A percentile compares a stretch with the other conserved stretches of the same genome.
Conservation (phyloP, 1,140 invertebrate genomes). For the Drosophila pseudoananassae region DNA sequence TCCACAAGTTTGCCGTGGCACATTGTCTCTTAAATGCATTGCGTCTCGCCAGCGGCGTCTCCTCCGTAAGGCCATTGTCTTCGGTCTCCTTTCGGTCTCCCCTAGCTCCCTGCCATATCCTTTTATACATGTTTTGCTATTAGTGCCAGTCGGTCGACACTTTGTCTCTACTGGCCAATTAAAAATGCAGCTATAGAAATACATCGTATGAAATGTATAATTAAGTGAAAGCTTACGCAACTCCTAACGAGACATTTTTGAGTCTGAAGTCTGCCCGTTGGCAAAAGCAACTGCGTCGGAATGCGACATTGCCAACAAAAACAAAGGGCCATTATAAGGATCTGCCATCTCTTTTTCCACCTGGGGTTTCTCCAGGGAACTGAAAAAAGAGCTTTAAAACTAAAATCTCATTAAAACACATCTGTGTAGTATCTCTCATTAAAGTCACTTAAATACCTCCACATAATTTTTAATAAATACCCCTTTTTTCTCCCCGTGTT, state of each 20-base stretch:
- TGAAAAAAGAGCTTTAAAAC: not conserved
- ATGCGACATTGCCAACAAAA: slow-evolving; percentile 52
- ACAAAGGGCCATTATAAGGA: slow-evolving; percentile 26
- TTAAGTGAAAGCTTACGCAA: slow-evolving; percentile 66
- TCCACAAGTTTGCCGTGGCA: slow-evolving; percentile 28
- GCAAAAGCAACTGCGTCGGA: slow-evolving; percentile 64
- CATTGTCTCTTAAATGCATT: slow-evolving; percentile 66
- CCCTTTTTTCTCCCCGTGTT: slow-evolving; percentile 11
- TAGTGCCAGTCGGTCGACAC: slow-evolving; percentile 47
- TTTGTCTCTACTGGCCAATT: slow-evolving; percentile 54
- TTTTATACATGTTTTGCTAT: slow-evolving; percentile 31
- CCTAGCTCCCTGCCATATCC: slow-evolving; percentile 3
- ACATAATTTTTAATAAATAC: not conserved
- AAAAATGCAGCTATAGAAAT: slow-evolving; percentile 53
- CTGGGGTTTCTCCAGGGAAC: not conserved
- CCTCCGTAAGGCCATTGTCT: slow-evolving; percentile 33
- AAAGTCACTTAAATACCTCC: no score
- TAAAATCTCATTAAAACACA: not conserved
- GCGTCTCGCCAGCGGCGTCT: slow-evolving; percentile 53
- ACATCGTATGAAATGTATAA: slow-evolving; percentile 53
- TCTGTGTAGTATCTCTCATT: not conserved
- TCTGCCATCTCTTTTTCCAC: slow-evolving; percentile 4
- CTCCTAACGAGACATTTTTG: slow-evolving; percentile 51
- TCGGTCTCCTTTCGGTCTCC: not conserved
- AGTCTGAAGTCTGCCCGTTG: slow-evolving; percentile 56